These are phyloP conservation scores for Bacillus rossius DNA, from an alignment of 1,140 invertebrate genomes.

Conservation along the genomic window DNA sequence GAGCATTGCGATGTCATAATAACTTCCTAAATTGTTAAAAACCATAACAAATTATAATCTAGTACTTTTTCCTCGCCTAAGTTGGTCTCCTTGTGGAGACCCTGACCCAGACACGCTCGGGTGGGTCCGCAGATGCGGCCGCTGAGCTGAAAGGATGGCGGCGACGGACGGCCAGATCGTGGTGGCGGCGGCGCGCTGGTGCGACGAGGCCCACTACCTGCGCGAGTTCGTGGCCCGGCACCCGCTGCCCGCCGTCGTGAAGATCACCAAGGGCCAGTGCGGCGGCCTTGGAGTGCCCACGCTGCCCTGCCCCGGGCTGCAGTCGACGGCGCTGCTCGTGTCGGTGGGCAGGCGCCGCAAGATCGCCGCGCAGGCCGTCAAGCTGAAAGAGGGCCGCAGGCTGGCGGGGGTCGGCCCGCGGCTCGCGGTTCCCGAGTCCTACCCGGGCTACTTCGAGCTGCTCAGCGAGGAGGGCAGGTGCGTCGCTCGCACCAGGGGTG, in stretches of 20 bases:
- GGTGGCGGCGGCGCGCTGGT: conserved; percentile 77
- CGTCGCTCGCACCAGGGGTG: too few relatives aligned
- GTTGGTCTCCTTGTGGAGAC: too few relatives aligned
- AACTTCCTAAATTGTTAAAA: too few relatives aligned
- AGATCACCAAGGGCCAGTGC: conserved; percentile 90
- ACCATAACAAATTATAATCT: too few relatives aligned
- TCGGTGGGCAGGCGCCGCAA: conserved; percentile 78
- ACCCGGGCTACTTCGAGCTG: conserved; percentile 89
- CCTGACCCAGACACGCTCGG: too few relatives aligned
- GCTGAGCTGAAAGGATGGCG: conserved; percentile 53
- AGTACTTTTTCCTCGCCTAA: too few relatives aligned
- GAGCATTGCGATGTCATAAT: too few relatives aligned
- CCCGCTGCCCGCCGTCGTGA: conserved; percentile 75
- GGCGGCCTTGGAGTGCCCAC: conserved; percentile 81
- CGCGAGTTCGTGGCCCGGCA: conserved; percentile 75
- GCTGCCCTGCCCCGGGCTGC: conserved; percentile 71
- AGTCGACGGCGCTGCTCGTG: conserved; percentile 76
- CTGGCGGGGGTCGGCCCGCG: conserved; percentile 73
- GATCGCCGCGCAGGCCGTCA: conserved; percentile 70
- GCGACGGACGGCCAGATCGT: conserved; percentile 80
- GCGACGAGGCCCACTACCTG: conserved; percentile 69
- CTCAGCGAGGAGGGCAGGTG: conserved; percentile 78
- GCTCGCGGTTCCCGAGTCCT: conserved; percentile 83
- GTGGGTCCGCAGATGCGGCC: not conserved
- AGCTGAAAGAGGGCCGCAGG: conserved; percentile 77